phyloP scores from a whole-genome alignment of 2,797 vertebrate species.

The Pteropus rufus region DNA sequence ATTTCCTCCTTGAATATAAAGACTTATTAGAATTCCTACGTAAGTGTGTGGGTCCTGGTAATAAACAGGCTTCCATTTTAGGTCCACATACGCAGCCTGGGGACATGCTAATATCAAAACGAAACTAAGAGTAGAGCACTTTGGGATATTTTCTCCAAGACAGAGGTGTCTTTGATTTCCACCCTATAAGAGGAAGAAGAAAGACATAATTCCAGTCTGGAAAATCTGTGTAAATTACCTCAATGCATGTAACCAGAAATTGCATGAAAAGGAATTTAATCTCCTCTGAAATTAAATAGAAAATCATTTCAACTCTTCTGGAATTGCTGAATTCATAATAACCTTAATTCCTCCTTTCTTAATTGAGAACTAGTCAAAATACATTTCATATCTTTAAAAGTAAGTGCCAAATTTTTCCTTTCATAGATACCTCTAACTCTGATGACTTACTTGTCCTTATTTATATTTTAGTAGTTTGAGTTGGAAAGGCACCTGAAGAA shows the following conservation, averaged over 20 bases:
- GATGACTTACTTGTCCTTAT: constrained; percentile 22
- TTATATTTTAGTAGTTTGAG: constrained; percentile 42
- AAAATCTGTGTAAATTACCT: neutral
- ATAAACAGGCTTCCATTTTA: neutral
- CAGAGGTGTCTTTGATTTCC: neutral
- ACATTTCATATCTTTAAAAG: neutral
- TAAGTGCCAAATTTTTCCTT: constrained; percentile 1
- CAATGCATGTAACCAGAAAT: neutral
- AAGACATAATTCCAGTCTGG: neutral
- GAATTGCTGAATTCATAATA: neutral
- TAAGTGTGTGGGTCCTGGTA: neutral
- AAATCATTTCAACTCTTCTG: neutral
- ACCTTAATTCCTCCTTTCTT: neutral
- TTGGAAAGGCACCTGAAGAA: neutral
- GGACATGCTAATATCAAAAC: neutral
- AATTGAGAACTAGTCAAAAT: neutral
- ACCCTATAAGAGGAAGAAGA: neutral
- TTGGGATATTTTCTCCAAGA: neutral
- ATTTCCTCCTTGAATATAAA: neutral
- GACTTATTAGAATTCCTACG: neutral
- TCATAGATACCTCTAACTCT: constrained; percentile 33
- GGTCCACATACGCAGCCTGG: neutral
- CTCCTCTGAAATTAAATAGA: neutral
- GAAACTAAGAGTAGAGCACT: neutral
- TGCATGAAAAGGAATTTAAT: neutral